Conservation (phyloP, 1,140 invertebrate genomes). For the Drosophila simulans region DNA sequence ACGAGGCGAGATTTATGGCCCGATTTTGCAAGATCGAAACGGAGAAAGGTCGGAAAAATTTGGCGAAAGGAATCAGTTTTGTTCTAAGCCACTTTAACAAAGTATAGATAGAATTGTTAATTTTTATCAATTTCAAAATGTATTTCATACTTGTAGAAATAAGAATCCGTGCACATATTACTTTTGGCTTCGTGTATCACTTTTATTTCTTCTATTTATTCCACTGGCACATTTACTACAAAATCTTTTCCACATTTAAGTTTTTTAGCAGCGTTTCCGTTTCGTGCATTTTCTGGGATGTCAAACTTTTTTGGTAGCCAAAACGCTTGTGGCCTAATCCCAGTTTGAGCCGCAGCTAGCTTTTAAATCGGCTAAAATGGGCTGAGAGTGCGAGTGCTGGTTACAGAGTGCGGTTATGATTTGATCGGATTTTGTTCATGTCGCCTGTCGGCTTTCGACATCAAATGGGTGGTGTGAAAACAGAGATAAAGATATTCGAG, state of each 20-base stretch:
- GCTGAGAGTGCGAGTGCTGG: neutral
- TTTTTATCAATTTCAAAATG: no score
- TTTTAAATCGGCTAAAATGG: slow-evolving; percentile 2
- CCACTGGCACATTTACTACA: neutral
- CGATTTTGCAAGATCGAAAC: neutral
- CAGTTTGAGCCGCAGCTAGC: slow-evolving; percentile 22
- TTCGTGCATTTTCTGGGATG: neutral
- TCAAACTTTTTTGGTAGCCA: neutral
- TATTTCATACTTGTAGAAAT: no score
- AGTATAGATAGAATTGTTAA: no score
- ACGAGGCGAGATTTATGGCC: slow-evolving; percentile 10
- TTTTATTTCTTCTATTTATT: neutral
- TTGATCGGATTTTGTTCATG: slow-evolving; percentile 74
- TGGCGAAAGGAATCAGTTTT: neutral
- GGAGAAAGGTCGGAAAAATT: slow-evolving; percentile 12
- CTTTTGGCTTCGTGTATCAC: neutral
- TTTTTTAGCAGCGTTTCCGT: neutral
- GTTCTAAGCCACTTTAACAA: neutral
- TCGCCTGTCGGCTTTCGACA: slow-evolving; percentile 73
- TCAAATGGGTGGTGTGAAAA: slow-evolving; percentile 44
- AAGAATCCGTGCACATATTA: no score
- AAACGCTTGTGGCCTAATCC: slow-evolving; percentile 21
- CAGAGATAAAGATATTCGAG: slow-evolving; percentile 24
- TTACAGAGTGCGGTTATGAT: slow-evolving; percentile 16
- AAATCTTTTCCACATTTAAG: slow-evolving; percentile 1